Base-by-base conservation (phyloP, 2,113 vertebrate species). In the Setophaga kirtlandii region DNA sequence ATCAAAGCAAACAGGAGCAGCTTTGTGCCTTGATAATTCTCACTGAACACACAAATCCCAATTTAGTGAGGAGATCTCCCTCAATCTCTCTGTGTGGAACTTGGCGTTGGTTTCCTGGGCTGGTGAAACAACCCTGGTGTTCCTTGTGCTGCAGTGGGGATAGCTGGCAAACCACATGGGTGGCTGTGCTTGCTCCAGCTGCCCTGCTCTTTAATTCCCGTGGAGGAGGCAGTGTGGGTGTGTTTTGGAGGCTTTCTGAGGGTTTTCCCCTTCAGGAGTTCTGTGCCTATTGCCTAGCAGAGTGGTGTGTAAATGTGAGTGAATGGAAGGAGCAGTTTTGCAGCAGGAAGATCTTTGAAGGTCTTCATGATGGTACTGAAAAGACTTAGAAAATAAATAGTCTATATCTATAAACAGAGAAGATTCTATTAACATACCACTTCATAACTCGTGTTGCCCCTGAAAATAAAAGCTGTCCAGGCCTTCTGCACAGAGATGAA, bases 21-120 rank as follows among this genome's bases (percentile, higher is more conserved):
- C 94, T 96, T 95, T 96, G 90, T 97, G 63, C 85, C 96, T 97
- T n/a, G 96, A 97, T 97, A 98, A 98, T 98, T 97, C 96, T 97
- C 94, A 58, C 81, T 77, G 93, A 90, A 85, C 92, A 97, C 79
- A 78, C 4, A 31, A 63, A 76, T 79, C 94, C 92, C 73, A 31
- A 55, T 74, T 93, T 95, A 90, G 88, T 93, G 97, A 97, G 95
- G 89, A 97, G 94, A 90, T 83, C 47, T 94, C 56, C 80, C 69
- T 74, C 76, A 12, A 13, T 90, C 85, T 97, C 86, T 93, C 73
- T 90, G 33, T 85, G 94, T 97, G 87, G 91, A 90, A 70, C 88
- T 91, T 59, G 89, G 35, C 27, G 42, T n/a, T 74, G 92, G 94
- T 93, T 93, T 97, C 85, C 85, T 89, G 94, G 95, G 93, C 96